Base-by-base conservation (phyloP, 2,797 vertebrate genomes). In the Sebastes minor region DNA sequence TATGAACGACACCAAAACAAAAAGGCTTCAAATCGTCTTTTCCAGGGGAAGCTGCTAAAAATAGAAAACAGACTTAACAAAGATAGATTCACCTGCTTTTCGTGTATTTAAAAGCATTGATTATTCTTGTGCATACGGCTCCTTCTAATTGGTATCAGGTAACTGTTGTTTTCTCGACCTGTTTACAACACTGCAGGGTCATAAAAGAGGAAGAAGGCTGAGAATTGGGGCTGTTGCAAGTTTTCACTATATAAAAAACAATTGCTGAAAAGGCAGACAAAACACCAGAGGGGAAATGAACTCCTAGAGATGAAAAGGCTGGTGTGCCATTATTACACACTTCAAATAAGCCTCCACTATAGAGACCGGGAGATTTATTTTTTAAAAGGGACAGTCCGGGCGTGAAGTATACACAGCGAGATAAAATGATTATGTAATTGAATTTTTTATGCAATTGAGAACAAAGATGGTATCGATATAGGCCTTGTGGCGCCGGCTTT, bases 351-450 rank as follows among this genome's bases (percentile, higher is more conserved):
- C 75, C 68, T 71, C 33, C 32, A 61, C 75, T 75, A 83, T 75
- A 71, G 76, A 78, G 67, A 86, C 25, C 66, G 60, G 52, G 56
- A 74, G 49, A 64, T 77, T 70, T 71, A 59, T 74, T 64, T 42
- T 82, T 79, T 80, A 66, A 87, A 78, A 68, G 63, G 72, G 84
- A 69, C 71, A 79, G 78, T 77, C 67, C 25, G 65, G 57, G 74
- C 2, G 4, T 78, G 76, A 81, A 81, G 68, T 82, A 82, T 74
- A 69, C 77, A 78, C 67, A 69, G 66, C 11, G 28, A 80, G 86
- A 92, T 89, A 89, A 91, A 42, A 57, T 66, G 74, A 90, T 92
- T 90, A 90, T 76, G 64, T 90, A 87, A 89, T 81, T 74, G 33
- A 74, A 84, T 85, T 86, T 83, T 78, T 78, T 66, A 81, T 86